Percentiles rank a stretch among this genome's conserved stretches.
These are phyloP conservation scores for Raphicerus campestris DNA, from an alignment of 2,113 vertebrate species.

Conservation along the genomic window DNA sequence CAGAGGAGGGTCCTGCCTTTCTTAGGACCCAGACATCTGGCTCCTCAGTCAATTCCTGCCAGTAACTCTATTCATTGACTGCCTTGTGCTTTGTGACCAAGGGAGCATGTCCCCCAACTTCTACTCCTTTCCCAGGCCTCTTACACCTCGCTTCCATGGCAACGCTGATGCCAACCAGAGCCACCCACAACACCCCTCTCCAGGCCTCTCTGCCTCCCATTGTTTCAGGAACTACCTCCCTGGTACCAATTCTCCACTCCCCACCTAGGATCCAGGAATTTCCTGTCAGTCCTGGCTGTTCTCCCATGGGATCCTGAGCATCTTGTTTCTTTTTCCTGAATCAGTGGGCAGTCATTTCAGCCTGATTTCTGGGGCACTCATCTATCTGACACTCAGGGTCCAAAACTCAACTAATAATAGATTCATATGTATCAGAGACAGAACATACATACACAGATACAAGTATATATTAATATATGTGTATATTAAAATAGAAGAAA, in stretches of 20 bases:
- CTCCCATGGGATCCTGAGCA: not conserved
- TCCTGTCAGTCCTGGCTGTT: not conserved
- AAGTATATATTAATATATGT: not conserved
- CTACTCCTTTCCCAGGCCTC: not conserved
- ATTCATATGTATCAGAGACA: not conserved
- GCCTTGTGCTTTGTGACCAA: not conserved
- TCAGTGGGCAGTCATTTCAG: not conserved
- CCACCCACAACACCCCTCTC: not conserved
- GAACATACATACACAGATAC: not conserved
- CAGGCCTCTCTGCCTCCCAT: not conserved
- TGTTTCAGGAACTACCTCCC: not conserved
- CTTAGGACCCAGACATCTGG: not conserved
- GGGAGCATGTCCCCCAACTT: not conserved
- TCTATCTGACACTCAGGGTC: not conserved
- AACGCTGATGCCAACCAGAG: not conserved
- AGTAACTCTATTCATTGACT: not conserved
- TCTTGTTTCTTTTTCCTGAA: not conserved
- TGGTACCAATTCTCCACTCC: not conserved
- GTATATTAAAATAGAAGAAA: not conserved
- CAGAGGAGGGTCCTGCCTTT: not conserved
- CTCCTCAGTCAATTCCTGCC: not conserved
- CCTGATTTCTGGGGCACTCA: not conserved
- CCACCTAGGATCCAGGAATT: not conserved
- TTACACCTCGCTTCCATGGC: not conserved
- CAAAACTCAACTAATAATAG: not conserved